Evolutionary conservation across 1,140 invertebrate species (phyloP), one percentile per base, ranked within the genome.

Genomic region (Anadara kagoshimensis): DNA sequence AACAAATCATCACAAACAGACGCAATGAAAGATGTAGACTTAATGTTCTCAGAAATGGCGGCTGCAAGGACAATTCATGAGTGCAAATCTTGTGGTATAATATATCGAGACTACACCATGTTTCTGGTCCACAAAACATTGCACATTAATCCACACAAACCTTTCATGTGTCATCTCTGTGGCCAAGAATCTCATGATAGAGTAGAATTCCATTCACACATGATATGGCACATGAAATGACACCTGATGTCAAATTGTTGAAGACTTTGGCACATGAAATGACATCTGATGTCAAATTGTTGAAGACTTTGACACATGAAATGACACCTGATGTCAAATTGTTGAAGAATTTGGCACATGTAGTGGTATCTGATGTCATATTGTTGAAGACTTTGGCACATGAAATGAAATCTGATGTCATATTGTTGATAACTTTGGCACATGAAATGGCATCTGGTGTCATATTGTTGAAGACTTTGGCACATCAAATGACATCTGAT

Each of bases 241-340:
- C 22, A 36, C 7, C 29, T 36, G 29, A 36, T 36, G 7, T 36
- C 7, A 36, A n/a, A 36, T 36, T 36, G 2, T 36, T 36, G 29
- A 36, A n/a, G n/a, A n/a, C n/a, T n/a, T n/a, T 73, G 71, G 71
- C 71, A 73, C 18, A 73, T 73, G 71, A 73, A 73, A 54, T 73
- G 49, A 63, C 22, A 36, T 36, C 29, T 36, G 29, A 36, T 36
- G 7, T 36, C 7, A 36, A n/a, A 36, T 36, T 36, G 2, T 36
- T 36, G 29, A 36, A n/a, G n/a, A n/a, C n/a, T n/a, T n/a, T 73
- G 71, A 63, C 71, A 73, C 18, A 73, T 73, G 71, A 73, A 73
- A 54, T 73, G 49, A 63, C 22, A 36, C 7, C 29, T 36, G 29
- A 36, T 36, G 7, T 36, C 7, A 36, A n/a, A 36, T 36, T 36